A percentile compares a stretch with the other conserved stretches of the same genome.
Evolutionary conservation across 2,888 invertebrate genomes (phyloP).

Genomic region (Clistopyga incitator): DNA sequence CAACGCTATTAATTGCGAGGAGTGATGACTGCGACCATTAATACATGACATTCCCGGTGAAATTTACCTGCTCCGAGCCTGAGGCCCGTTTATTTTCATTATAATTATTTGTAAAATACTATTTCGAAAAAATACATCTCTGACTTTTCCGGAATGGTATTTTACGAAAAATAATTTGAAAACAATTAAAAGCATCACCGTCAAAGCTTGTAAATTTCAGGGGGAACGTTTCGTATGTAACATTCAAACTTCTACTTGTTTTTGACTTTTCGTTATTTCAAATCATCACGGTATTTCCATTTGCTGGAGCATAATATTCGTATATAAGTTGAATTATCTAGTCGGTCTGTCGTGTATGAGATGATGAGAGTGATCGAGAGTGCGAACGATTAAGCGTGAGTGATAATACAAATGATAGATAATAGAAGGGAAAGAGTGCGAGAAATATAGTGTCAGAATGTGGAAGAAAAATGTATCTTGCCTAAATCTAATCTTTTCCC

Average conservation of each 20-base stretch:
- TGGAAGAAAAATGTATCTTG: constrained; percentile 73
- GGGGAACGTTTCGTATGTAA: background rate
- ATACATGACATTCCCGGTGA: background rate
- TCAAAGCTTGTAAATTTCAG: no score
- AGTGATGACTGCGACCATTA: constrained; percentile 36
- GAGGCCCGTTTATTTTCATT: no score
- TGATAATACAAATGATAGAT: constrained; percentile 28
- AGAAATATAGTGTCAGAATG: constrained; percentile 41
- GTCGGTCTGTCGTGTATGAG: constrained; percentile 45
- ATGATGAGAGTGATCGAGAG: constrained; percentile 28
- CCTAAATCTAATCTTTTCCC: constrained; percentile 81
- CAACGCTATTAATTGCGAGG: constrained; percentile 37
- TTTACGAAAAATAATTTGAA: no score
- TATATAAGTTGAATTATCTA: constrained; percentile 51
- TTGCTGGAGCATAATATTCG: constrained; percentile 50
- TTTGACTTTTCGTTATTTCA: constrained; percentile 54
- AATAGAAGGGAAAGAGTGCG: constrained; percentile 43
- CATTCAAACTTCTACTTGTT: constrained; percentile 55
- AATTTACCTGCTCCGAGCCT: no score
- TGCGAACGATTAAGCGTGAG: constrained; percentile 61
- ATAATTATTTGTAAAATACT: no score
- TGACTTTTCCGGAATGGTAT: no score
- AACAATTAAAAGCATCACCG: no score
- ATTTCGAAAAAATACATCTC: no score
- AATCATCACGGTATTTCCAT: constrained; percentile 46